phyloP scores from a whole-genome alignment of 2,113 vertebrate genomes.

The Dasyornis broadbenti region DNA sequence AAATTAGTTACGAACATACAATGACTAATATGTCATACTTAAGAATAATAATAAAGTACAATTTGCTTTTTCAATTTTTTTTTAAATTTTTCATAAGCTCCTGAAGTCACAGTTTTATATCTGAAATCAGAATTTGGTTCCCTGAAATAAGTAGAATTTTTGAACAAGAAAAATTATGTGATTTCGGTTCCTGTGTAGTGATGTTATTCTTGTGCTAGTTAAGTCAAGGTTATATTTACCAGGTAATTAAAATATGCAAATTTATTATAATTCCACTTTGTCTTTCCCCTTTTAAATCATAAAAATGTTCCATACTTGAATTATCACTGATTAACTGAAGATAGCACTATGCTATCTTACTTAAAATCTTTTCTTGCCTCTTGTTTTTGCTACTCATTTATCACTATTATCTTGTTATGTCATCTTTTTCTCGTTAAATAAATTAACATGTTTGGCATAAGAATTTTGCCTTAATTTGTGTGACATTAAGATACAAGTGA shows the following conservation, averaged over 20 bases:
- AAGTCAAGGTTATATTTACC: not conserved
- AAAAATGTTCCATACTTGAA: not conserved
- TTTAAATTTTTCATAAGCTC: not conserved
- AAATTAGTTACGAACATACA: not conserved
- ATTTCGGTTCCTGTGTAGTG: not conserved
- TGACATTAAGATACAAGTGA: not conserved
- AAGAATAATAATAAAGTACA: not conserved
- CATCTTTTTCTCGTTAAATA: not conserved
- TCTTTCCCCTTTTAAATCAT: not conserved
- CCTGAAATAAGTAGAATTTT: not conserved
- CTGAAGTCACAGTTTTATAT: not conserved
- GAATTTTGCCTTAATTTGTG: not conserved
- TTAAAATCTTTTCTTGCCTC: not conserved
- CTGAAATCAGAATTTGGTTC: not conserved
- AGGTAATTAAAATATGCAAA: not conserved
- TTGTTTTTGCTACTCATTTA: not conserved
- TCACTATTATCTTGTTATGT: not conserved
- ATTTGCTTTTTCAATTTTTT: not conserved
- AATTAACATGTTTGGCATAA: not conserved
- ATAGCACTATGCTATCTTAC: not conserved
- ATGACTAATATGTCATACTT: not conserved
- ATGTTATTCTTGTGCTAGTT: not conserved
- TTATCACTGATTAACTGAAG: not conserved
- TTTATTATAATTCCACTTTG: not conserved
- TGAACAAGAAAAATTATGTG: not conserved